Evolutionary conservation across 2,888 invertebrate species (phyloP).

Genomic region (Falcaria lacertinaria): DNA sequence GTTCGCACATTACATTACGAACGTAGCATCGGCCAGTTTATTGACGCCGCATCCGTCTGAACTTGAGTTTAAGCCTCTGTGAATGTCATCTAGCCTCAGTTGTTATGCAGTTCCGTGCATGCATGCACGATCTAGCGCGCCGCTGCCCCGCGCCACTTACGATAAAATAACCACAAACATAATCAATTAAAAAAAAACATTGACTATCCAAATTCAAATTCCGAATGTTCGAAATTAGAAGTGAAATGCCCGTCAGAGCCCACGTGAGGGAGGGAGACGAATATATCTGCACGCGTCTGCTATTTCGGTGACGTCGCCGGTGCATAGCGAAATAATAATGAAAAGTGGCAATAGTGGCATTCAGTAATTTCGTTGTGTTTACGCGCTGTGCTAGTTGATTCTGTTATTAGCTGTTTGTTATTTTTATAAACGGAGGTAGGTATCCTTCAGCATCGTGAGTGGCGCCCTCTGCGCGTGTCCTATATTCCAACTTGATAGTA

Average conservation of each 20-base stretch:
- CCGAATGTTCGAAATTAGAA: slow-evolving; percentile 58
- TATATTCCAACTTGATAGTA: slow-evolving; percentile 26
- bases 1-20: slow-evolving; percentile 46
- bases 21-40: slow-evolving; percentile 54
- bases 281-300: slow-evolving; percentile 48
- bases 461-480: slow-evolving; percentile 58
- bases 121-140: slow-evolving; percentile 48
- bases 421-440: slow-evolving; percentile 31
- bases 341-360: slow-evolving; percentile 77
- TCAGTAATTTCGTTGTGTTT: slow-evolving; percentile 78
- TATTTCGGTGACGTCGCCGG: slow-evolving; percentile 70
- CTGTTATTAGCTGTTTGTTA: slow-evolving; percentile 49
- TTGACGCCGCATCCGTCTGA: slow-evolving; percentile 68
- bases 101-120: slow-evolving; percentile 59
- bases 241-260: slow-evolving; percentile 44
- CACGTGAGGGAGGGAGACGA: slow-evolving; percentile 62
- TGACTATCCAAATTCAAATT: slow-evolving; percentile 49
- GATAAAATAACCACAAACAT: slow-evolving; percentile 24
- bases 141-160: slow-evolving; percentile 18
- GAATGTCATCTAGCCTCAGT: slow-evolving; percentile 77
- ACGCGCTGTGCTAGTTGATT: slow-evolving; percentile 76
- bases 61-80: slow-evolving; percentile 70
- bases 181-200: slow-evolving; percentile 36
- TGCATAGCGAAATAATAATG: slow-evolving; percentile 78
- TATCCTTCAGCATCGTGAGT: slow-evolving; percentile 17